Evolutionary conservation across 2,797 vertebrate species (phyloP).

Genomic region (Etheostoma perlongum): DNA sequence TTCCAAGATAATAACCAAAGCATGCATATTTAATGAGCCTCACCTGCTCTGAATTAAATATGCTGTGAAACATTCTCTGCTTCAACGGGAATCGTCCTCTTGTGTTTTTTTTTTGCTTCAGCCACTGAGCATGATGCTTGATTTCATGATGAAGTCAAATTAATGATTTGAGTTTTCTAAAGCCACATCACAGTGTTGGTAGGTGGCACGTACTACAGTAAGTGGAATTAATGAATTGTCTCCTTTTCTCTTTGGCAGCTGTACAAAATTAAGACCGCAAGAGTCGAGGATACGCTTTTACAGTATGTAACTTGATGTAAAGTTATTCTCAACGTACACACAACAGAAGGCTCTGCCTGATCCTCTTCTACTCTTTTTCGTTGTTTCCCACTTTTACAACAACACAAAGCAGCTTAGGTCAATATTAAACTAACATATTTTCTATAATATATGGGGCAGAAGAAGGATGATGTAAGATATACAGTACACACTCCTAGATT

Average conservation of each 20-base stretch:
- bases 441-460: not conserved
- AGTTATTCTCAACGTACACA: not conserved
- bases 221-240: not conserved
- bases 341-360: not conserved
- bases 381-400: not conserved
- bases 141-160: not conserved
- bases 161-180: not conserved
- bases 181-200: not conserved
- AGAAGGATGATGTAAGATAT: not conserved
- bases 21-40: slow-evolving; percentile 53
- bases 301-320: not conserved
- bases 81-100: slow-evolving; percentile 2
- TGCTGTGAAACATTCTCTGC: slow-evolving; percentile 21
- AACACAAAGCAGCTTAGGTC: not conserved
- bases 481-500: too few relatives aligned
- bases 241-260: not conserved
- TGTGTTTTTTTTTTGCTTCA: slow-evolving; percentile 21
- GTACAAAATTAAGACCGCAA: not conserved
- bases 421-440: not conserved
- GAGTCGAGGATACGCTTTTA: not conserved
- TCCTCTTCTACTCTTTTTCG: too few relatives aligned
- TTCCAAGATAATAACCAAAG: slow-evolving; percentile 39
- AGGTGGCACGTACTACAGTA: not conserved
- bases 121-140: not conserved
- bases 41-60: slow-evolving; percentile 50